Conservation (phyloP, 2,797 vertebrate genomes). For the Pangasius macronema region DNA sequence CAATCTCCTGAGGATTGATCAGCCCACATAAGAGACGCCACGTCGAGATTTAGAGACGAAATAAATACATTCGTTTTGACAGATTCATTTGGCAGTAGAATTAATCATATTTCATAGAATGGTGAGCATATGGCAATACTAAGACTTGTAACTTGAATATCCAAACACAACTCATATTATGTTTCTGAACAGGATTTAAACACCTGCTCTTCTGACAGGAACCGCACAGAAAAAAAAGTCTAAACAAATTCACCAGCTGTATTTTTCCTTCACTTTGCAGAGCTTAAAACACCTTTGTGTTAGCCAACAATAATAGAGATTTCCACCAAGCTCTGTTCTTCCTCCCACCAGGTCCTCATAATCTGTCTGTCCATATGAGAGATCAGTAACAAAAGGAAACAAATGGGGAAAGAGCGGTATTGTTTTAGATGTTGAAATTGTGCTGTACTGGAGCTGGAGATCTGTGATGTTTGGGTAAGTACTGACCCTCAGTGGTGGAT, state of each 20-base stretch:
- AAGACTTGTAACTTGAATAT: constrained; percentile 38
- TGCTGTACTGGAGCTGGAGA: constrained; percentile 21
- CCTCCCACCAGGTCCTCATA: constrained; percentile 10
- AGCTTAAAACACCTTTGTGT: constrained; percentile 24
- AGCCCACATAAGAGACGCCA: background rate
- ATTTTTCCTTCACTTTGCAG: constrained; percentile 31
- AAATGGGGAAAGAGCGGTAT: constrained; percentile 15
- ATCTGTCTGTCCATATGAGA: constrained; percentile 16
- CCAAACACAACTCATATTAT: constrained; percentile 46
- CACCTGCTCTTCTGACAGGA: constrained; percentile 52
- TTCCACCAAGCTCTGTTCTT: background rate
- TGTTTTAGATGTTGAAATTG: constrained; percentile 33
- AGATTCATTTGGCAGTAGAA: constrained; percentile 42
- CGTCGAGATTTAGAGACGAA: background rate
- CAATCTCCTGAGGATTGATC: background rate
- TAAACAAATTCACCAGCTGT: constrained; percentile 39
- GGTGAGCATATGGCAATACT: constrained; percentile 27
- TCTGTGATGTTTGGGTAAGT: constrained; percentile 29
- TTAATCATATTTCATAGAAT: constrained; percentile 41
- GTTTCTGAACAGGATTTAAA: constrained; percentile 49
- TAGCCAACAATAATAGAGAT: constrained; percentile 43
- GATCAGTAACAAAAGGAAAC: constrained; percentile 24
- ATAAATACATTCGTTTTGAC: constrained; percentile 34
- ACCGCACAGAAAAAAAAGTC: background rate
- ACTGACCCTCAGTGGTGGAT: constrained; percentile 25